Conservation (phyloP, 2,113 vertebrate genomes). For the Gobiocypris rarus region DNA sequence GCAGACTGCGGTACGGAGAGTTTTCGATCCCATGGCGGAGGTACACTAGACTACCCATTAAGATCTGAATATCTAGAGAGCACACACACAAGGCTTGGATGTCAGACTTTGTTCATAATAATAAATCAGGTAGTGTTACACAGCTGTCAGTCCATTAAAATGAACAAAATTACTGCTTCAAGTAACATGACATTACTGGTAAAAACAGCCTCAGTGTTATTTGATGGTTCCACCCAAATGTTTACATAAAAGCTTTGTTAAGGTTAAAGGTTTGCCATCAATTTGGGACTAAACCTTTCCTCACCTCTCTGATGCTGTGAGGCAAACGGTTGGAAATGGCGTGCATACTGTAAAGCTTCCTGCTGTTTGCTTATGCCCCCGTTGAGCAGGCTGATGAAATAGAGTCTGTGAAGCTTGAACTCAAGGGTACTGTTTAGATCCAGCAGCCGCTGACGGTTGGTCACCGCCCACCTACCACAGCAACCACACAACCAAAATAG, state of each 20-base stretch:
- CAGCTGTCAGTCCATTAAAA: neutral
- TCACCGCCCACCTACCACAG: constrained; percentile 81
- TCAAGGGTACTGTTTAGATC: constrained; percentile 89
- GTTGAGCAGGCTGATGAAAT: constrained; percentile 87
- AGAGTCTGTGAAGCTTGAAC: constrained; percentile 87
- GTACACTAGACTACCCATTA: constrained; percentile 93
- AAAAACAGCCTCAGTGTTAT: neutral
- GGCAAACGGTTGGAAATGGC: constrained; percentile 89
- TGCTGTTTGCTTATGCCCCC: constrained; percentile 85
- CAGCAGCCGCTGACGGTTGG: constrained; percentile 84
- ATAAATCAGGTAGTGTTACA: neutral
- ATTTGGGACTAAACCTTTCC: neutral
- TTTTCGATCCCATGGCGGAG: constrained; percentile 88
- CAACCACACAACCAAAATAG: neutral
- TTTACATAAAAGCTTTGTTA: neutral
- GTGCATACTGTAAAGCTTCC: constrained; percentile 86
- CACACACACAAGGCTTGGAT: neutral
- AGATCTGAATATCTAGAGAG: constrained; percentile 85
- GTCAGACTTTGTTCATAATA: neutral
- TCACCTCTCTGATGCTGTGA: constrained; percentile 86
- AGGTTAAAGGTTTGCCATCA: neutral
- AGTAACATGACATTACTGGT: neutral
- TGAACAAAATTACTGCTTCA: neutral
- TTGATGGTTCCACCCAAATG: neutral
- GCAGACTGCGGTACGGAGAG: constrained; percentile 85